phyloP scores from a whole-genome alignment of 1,140 invertebrate genomes.

The Sitophilus oryzae region DNA sequence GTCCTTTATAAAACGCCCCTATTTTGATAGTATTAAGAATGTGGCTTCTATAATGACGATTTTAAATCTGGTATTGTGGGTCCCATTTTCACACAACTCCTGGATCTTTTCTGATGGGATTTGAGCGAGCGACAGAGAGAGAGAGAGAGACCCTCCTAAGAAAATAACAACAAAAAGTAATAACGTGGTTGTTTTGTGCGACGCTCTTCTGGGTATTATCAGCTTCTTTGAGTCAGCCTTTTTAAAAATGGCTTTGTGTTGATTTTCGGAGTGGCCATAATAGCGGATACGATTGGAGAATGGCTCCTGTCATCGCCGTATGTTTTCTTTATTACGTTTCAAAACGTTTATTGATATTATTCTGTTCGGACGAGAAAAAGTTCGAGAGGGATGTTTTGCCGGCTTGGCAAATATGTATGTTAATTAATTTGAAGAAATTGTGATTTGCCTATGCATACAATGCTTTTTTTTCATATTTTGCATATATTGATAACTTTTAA shows the following conservation, averaged over 20 bases:
- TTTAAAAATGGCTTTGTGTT: background rate
- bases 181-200: background rate
- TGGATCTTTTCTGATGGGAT: conserved; percentile 3
- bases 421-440: too few relatives aligned
- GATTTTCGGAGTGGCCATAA: background rate
- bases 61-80: conserved; percentile 17
- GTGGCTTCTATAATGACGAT: conserved; percentile 21
- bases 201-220: background rate
- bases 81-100: conserved; percentile 15
- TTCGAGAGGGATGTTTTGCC: too few relatives aligned
- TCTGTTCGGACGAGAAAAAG: conserved; percentile 3
- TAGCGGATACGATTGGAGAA: background rate
- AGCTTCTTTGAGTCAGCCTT: background rate
- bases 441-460: too few relatives aligned
- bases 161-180: conserved; percentile 7
- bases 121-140: too few relatives aligned
- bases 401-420: too few relatives aligned
- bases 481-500: too few relatives aligned
- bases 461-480: too few relatives aligned
- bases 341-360: background rate
- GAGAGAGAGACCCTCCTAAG: conserved; percentile 1
- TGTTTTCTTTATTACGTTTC: background rate
- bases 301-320: background rate
- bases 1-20: conserved; percentile 16
- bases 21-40: conserved; percentile 20